Percentiles rank a stretch among this genome's conserved stretches.
phyloP scores from a whole-genome alignment of 2,113 vertebrate genomes.

The Lutjanus erythropterus region DNA sequence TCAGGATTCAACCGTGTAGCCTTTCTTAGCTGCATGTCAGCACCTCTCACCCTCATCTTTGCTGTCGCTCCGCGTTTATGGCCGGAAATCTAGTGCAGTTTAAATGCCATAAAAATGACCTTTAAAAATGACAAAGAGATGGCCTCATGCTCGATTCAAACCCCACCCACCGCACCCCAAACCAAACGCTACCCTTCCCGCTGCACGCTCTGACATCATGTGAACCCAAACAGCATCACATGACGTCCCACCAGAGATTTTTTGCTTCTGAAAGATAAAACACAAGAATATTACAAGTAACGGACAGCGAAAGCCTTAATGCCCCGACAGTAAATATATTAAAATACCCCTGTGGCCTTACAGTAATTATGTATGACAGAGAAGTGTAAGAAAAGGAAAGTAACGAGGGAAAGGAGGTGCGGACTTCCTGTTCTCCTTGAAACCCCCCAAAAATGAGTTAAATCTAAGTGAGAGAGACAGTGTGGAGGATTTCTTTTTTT shows the following conservation, averaged over 20 bases:
- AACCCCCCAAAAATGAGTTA: neutral
- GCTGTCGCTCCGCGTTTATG: neutral
- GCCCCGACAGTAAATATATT: neutral
- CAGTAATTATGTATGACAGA: neutral
- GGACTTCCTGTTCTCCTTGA: constrained; percentile 13
- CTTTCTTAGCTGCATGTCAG: neutral
- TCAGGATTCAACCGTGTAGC: neutral
- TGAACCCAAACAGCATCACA: neutral
- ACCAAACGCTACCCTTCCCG: neutral
- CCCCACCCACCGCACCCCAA: neutral
- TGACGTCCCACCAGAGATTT: neutral
- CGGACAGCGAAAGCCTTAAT: neutral
- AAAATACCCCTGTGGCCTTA: neutral
- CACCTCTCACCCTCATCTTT: neutral
- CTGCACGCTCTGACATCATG: neutral
- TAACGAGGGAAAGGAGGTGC: neutral
- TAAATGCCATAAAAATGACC: constrained; percentile 13
- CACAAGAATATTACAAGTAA: neutral
- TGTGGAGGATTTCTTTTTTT: neutral
- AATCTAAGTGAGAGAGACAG: constrained; percentile 13
- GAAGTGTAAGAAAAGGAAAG: neutral
- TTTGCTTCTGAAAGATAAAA: neutral
- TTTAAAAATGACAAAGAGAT: constrained; percentile 1
- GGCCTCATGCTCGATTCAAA: neutral
- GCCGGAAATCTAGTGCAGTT: neutral